Evolutionary conservation across 2,888 invertebrate species (phyloP), one percentile per base, ranked within the genome.

Genomic region (Andrena flavipes): DNA sequence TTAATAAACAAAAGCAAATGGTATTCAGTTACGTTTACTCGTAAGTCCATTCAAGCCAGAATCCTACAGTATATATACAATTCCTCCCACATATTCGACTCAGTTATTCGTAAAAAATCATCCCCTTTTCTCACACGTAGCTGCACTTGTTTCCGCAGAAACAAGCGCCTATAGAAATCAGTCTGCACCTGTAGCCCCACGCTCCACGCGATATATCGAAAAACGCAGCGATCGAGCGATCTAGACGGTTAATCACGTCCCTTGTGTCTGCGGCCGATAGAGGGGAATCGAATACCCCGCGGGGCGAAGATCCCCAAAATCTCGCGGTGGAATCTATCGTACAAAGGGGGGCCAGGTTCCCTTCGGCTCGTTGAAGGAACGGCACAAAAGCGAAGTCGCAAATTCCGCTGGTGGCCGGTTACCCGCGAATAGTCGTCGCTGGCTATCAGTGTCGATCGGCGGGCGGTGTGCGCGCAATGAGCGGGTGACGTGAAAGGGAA

Each of bases 381-480:
- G 80, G 84, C 64, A 84, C 82, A 79, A 84, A 77, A 74, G 81
- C 77, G 67, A 51, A 77, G 81, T 89, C 88, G 87, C 87, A 89
- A 90, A 90, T 89, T 87, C 87, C 85, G 86, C 82, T 69, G 56
- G 74, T 74, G 82, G 79, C 73, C 74, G 84, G 84, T 84, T 80
- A 79, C 72, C 80, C 84, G 83, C 75, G 82, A 84, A 82, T 79
- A 83, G 84, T 86, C 85, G 86, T 88, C 81, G 84, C 84, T 13
- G 82, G 90, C 90, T 96, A 96, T 96, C 96, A 92, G 91, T 92
- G 93, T 93, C 92, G 92, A 93, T 93, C 92, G 92, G 86, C 88
- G 88, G 88, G 85, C 82, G 85, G 88, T 88, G 87, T 86, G 86
- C 83, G 88, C 56, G 56, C 86, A 87, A 88, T 84, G 84, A 87